Base-by-base conservation (phyloP, 1,140 invertebrate species). In the Drosophila murphyi region DNA sequence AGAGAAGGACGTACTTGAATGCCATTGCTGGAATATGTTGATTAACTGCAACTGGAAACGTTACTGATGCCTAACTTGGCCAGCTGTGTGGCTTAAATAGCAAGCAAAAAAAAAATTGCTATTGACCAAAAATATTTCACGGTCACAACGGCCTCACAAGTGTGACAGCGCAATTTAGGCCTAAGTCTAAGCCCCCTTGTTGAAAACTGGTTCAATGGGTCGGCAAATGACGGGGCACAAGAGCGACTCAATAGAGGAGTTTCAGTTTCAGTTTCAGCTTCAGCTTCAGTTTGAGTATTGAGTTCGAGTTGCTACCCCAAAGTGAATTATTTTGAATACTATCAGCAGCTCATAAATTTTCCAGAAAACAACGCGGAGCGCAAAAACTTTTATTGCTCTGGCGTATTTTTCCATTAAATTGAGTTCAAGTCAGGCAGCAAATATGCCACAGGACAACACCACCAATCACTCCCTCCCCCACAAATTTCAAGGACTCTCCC, bases 1-100 rank as follows among this genome's bases (percentile, higher is more conserved):
- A 93, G 57, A 94, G 89, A 10, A 92, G 78, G 72, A 94, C 76
- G 76, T 93, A 89, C 76, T 92, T 80, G 81, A 89, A 92, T 63
- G 89, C 91, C 94, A 92, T 92, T 54, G 62, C 59, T 74, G 10
- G 0, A 39, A 12, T 45, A 47, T 63, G 29, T 55, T 62, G 47
- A 32, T 77, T 62, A 52, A 45, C 31, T 82, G 79, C 67, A 76
- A 71, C 69, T 79, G 70, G 35, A 72, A n/a, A 45, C 54, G 78
- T 70, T 86, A 90, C 86, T 90, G 86, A 90, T 89, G 72, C 71
- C 56, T 5, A 71, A 76, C 73, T 68, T 59, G 54, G 29, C 43
- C 29, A 32, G 39, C 12, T 29, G 43, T 37, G 28, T 54, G 47
- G 55, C 59, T 89, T 89, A 79, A 90, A 90, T 89, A 90, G 80